Evolutionary conservation across 2,113 vertebrate genomes (phyloP), one percentile per base, ranked within the genome.

Genomic region (Gymnobelideus leadbeateri): DNA sequence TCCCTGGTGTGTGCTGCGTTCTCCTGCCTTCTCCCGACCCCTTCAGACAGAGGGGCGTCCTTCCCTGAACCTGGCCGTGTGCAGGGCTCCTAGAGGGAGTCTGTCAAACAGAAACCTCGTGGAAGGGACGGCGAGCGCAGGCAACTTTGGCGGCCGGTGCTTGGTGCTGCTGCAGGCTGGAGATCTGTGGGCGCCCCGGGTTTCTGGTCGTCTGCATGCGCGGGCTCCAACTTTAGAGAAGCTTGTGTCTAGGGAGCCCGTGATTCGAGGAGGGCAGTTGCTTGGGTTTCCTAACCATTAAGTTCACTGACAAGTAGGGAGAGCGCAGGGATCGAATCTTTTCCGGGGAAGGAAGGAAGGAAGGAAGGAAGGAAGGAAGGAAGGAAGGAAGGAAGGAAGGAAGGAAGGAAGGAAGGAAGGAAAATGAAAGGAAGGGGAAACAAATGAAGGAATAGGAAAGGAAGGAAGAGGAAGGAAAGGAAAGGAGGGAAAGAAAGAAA

Each of bases 181-280:
- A 94, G 77, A 94, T 0, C 0, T 93, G 89, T 92, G 51, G 49
- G 50, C 61, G 97, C 95, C 93, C 97, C 98, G 92, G 93, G 92
- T 46, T 96, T 96, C 57, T 12, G 57, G 31, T 11, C 31, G 28
- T 37, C 61, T 5, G 61, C 61, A 14, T 14, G 61, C 3, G 61
- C 94, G 10, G 90, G 94, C 89, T 77, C 47, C 94, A 93, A 93
- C 51, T 92, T 97, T 68, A 91, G 47, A 77, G 95, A 97, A 94
- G 51, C 95, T 50, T 46, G 0, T 94, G 53, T 25, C 24, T 25
- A 50, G 3, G 55, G 46, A 91, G 90, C 57, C 46, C 1, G 55
- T 21, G 16, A 37, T 26, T 97, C 95, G 28, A 43, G 97, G 54
- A 89, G 49, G 92, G 46, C 51, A 47, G 16, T 94, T 91, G 49